Evolutionary conservation across 2,888 invertebrate genomes (phyloP), one percentile per base, ranked within the genome.

Genomic region (Philopedon plagiatum): DNA sequence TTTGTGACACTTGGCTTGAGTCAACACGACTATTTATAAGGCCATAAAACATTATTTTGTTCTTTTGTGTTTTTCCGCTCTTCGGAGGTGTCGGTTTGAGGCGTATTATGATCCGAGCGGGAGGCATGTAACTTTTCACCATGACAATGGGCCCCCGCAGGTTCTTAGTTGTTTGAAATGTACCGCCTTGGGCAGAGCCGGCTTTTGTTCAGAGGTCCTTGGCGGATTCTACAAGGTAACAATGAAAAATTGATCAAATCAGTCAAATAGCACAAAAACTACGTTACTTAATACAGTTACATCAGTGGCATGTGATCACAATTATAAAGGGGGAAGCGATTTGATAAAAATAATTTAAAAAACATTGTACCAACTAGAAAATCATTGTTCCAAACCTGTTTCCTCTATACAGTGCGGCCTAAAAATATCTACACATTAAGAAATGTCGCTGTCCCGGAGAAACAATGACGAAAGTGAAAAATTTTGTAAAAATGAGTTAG

Each of bases 41-140:
- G 74, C 78, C 77, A 78, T 79, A 80, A 81, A 79, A 78, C 77
- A 82, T 71, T 82, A 83, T 83, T 83, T 83, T 82, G 81, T 81
- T 80, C 80, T 81, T 83, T 83, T 82, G 82, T 81, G 65, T 18
- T 34, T 49, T 80, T 81, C 82, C 84, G 83, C 81, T 82, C 80
- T 81, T 83, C 62, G 34, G 82, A 83, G 82, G 83, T 83, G 83
- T 83, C 83, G 81, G 84, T 83, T 83, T 68, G 83, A 81, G 83
- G 81, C 83, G 81, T 83, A 84, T 84, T 84, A 84, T 81, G 81
- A 79, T 81, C 82, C 75, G 81, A 80, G 83, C 84, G 78, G 84
- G 84, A 83, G 84, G 83, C 80, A 82, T 83, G 83, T 83, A 83
- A 81, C 83, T 84, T 73, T 84, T 82, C 81, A 82, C 82, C 82